phyloP scores from a whole-genome alignment of 2,888 invertebrate genomes.

The Amorpha juglandis region DNA sequence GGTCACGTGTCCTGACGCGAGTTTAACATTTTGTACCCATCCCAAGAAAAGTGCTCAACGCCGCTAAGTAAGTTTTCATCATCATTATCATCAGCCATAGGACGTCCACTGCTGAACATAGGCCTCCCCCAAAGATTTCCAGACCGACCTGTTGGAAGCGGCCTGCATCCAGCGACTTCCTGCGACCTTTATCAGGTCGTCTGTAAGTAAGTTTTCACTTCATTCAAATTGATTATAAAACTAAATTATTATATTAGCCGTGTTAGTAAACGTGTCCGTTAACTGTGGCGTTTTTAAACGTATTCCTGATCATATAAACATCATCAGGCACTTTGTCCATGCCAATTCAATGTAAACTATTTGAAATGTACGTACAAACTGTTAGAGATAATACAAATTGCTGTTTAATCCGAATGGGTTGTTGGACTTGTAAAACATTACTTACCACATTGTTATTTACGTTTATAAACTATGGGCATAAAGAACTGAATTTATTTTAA shows the following conservation, averaged over 20 bases:
- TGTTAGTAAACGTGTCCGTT: background rate
- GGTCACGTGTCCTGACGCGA: too few relatives aligned
- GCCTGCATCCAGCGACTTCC: too few relatives aligned
- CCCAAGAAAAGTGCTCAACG: too few relatives aligned
- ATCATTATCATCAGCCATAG: too few relatives aligned
- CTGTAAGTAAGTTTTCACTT: too few relatives aligned
- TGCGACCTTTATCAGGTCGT: too few relatives aligned
- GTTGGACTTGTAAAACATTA: conserved; percentile 1
- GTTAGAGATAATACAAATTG: conserved; percentile 15
- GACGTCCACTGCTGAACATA: too few relatives aligned
- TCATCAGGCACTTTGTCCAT: conserved; percentile 24
- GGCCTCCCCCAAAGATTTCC: too few relatives aligned
- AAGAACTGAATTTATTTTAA: background rate
- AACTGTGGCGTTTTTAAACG: conserved; percentile 20
- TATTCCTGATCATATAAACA: conserved; percentile 24
- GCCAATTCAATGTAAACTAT: conserved; percentile 28
- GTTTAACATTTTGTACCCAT: too few relatives aligned
- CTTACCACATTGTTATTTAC: background rate
- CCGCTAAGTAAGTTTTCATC: too few relatives aligned
- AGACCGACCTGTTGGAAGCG: too few relatives aligned
- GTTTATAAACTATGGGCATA: background rate
- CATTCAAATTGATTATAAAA: too few relatives aligned
- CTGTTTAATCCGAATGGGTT: conserved; percentile 3
- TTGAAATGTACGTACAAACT: conserved; percentile 11
- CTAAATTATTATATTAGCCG: background rate